Evolutionary conservation across 2,888 invertebrate genomes (phyloP), one percentile per base, ranked within the genome.

Genomic region (Biston betularia): DNA sequence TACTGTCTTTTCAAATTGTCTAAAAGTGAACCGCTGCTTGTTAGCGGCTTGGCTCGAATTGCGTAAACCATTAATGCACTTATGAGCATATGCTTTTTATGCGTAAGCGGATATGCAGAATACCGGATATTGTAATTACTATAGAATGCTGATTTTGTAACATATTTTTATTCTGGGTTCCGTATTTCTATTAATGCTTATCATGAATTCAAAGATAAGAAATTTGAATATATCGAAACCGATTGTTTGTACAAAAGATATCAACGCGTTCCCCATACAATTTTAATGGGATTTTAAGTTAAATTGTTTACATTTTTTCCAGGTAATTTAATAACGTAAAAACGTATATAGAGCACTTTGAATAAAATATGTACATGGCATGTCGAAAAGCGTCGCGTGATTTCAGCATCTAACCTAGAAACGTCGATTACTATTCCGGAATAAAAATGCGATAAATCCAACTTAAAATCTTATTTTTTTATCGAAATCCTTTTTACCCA

Each of bases 11-110:
- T 8, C 52, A n/a, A 50, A 55, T 44, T 45, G 35, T 50, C 34
- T 15, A 49, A 56, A 52, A 44, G n/a, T 56, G 55, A 46, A 66
- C 45, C 35, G 48, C 35, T 65, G 63, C 70, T 68, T 59, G 70
- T 70, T 71, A 74, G 68, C 59, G 58, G 38, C 58, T 68, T 64
- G 67, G 57, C 68, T 63, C 49, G 50, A 67, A 65, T 70, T 70
- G 63, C 69, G 69, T 72, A 74, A 72, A 40, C 8, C 8, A 49
- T 59, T 56, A 46, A 65, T 67, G 69, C 62, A 64, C 61, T 45
- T 60, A 45, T 60, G 40, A 56, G 55, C 55, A 53, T 56, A 46
- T 11, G 55, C 55, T 56, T 42, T 35, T 60, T 50, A 65, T 46
- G 65, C 55, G 56, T 65, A 65, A 48, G 65, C 65, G 65, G 60